phyloP scores from a whole-genome alignment of 2,888 invertebrate species.

The Biston betularia region DNA sequence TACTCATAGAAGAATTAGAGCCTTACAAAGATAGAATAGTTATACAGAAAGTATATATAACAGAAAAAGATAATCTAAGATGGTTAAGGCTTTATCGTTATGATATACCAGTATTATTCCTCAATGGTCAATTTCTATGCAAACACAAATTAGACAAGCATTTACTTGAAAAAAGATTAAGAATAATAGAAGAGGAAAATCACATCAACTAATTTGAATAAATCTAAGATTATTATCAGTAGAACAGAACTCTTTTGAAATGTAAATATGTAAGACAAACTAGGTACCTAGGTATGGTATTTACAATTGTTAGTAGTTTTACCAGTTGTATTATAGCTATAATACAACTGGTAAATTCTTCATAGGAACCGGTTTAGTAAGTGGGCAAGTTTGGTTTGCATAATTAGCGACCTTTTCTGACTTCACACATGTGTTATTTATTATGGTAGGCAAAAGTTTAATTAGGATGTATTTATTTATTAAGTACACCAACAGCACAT shows the following conservation, averaged over 20 bases:
- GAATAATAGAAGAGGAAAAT: slow-evolving; percentile 66
- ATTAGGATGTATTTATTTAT: too few relatives aligned
- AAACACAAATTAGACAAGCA: slow-evolving; percentile 89
- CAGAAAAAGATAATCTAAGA: slow-evolving; percentile 89
- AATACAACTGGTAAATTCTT: not conserved
- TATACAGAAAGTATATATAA: slow-evolving; percentile 92
- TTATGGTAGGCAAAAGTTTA: too few relatives aligned
- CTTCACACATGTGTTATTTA: too few relatives aligned
- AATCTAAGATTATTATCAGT: not conserved
- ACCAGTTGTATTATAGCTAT: not conserved
- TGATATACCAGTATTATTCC: slow-evolving; percentile 95
- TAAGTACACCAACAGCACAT: too few relatives aligned
- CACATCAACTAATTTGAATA: not conserved
- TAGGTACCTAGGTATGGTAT: not conserved
- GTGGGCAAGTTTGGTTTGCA: not conserved
- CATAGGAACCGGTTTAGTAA: not conserved
- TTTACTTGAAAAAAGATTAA: slow-evolving; percentile 83
- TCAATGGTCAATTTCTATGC: slow-evolving; percentile 93
- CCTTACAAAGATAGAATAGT: slow-evolving; percentile 86
- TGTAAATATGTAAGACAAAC: not conserved
- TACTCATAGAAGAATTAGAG: slow-evolving; percentile 89
- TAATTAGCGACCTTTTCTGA: too few relatives aligned
- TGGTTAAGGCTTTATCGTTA: slow-evolving; percentile 91
- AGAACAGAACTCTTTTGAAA: not conserved
- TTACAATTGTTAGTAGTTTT: not conserved